Percentiles rank a stretch among this genome's conserved stretches.
phyloP scores from a whole-genome alignment of 2,113 vertebrate genomes.

The Scatophagus argus region DNA sequence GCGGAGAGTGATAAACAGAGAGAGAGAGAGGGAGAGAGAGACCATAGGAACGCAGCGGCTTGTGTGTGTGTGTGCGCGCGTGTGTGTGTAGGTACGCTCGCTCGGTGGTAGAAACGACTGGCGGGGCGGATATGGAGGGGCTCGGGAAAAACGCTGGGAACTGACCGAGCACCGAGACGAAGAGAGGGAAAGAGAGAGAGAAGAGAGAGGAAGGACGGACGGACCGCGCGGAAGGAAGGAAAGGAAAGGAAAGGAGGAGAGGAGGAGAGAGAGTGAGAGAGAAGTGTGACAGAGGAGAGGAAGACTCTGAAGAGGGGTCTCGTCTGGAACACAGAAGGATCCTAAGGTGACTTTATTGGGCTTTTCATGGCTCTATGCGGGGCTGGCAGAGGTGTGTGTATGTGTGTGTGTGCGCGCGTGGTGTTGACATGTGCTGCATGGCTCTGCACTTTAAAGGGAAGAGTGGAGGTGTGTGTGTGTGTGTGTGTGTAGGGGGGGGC shows the following conservation, averaged over 20 bases:
- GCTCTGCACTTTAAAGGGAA: constrained; percentile 64
- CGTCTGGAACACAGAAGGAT: constrained; percentile 77
- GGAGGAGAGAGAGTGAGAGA: constrained; percentile 49
- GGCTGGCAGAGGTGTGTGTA: constrained; percentile 39
- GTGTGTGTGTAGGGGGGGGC: background rate
- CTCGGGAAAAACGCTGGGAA: constrained; percentile 78
- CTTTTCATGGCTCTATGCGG: constrained; percentile 53
- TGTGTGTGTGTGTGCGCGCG: constrained; percentile 52
- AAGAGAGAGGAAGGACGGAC: constrained; percentile 39
- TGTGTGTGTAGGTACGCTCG: constrained; percentile 55
- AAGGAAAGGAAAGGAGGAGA: constrained; percentile 38
- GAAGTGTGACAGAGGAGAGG: constrained; percentile 69
- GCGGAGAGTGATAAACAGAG: constrained; percentile 63
- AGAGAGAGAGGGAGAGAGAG: constrained; percentile 73
- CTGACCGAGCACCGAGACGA: constrained; percentile 72
- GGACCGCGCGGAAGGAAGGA: constrained; percentile 53
- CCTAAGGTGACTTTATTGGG: constrained; percentile 82
- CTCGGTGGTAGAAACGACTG: constrained; percentile 77
- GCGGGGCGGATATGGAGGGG: constrained; percentile 84
- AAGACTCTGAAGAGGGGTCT: constrained; percentile 71
- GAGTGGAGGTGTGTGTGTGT: constrained; percentile 38
- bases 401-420: constrained; percentile 31
- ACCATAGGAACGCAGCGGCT: constrained; percentile 81
- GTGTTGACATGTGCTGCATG: constrained; percentile 76
- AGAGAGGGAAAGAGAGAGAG: constrained; percentile 51